Evolutionary conservation across 2,888 invertebrate species (phyloP).

Genomic region (Drosophila pullipes): DNA sequence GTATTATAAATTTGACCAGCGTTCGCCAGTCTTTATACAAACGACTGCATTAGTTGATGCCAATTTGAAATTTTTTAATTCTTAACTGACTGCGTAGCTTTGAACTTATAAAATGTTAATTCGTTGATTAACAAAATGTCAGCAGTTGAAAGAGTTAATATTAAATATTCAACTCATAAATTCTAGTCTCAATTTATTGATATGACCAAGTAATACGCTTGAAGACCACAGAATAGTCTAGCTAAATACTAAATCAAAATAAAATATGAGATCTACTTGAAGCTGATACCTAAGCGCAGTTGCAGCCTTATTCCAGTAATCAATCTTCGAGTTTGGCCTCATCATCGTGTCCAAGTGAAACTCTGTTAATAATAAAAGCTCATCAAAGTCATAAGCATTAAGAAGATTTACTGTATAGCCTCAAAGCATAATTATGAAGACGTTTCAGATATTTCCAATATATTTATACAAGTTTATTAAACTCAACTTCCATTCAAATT

Average conservation of each 20-base stretch:
- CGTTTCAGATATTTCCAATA: not conserved
- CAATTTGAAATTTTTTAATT: too few species aligned
- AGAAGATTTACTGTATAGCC: not conserved
- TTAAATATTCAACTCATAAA: not conserved
- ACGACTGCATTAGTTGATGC: not conserved
- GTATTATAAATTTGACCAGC: not conserved
- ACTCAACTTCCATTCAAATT: conserved; percentile 6
- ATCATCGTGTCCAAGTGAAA: not conserved
- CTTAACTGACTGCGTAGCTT: too few species aligned
- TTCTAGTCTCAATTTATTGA: not conserved
- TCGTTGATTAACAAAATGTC: not conserved
- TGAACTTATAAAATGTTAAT: not conserved
- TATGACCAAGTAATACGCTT: not conserved
- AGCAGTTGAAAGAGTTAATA: not conserved
- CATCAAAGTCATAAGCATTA: not conserved
- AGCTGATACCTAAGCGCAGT: not conserved
- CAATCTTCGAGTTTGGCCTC: not conserved
- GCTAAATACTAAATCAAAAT: not conserved
- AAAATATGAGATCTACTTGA: not conserved
- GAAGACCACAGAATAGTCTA: not conserved
- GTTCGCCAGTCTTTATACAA: not conserved
- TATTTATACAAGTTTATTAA: not conserved
- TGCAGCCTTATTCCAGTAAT: not conserved
- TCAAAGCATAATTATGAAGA: not conserved
- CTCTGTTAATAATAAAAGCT: not conserved